Evolutionary conservation across 2,113 vertebrate species (phyloP).

Genomic region (Aleadryas rufinucha): DNA sequence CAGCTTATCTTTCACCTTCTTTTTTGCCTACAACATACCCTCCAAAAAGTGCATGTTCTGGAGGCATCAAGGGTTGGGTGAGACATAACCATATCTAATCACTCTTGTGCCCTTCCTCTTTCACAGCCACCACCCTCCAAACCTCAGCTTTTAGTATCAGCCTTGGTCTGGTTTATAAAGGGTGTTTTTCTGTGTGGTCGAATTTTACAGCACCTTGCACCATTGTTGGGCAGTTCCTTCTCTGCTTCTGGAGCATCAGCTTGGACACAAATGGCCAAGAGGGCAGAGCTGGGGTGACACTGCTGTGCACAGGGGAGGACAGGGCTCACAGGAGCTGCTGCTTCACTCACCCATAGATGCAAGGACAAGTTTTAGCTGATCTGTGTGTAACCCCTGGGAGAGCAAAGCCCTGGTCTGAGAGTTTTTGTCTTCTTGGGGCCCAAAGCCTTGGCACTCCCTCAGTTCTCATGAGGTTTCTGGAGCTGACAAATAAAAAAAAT

Average conservation of each 20-base stretch:
- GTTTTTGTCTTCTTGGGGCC: background rate
- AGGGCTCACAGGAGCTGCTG: fast-evolving
- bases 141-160: background rate
- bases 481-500: background rate
- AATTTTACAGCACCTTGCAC: background rate
- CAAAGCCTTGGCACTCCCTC: background rate
- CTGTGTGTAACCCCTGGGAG: too few species aligned
- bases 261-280: fast-evolving
- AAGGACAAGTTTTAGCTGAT: background rate
- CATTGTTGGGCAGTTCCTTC: fast-evolving
- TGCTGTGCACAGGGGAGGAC: fast-evolving
- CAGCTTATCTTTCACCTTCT: background rate
- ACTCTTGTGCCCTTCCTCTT: background rate
- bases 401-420: background rate
- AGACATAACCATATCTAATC: background rate
- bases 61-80: background rate
- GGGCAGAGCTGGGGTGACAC: background rate
- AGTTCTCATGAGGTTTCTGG: background rate
- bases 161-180: background rate
- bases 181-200: fast-evolving
- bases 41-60: background rate
- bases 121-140: background rate
- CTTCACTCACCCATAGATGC: background rate
- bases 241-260: background rate
- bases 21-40: background rate